These are phyloP conservation scores for Colletes latitarsis DNA, from an alignment of 1,140 invertebrate species.

Conservation along the genomic window DNA sequence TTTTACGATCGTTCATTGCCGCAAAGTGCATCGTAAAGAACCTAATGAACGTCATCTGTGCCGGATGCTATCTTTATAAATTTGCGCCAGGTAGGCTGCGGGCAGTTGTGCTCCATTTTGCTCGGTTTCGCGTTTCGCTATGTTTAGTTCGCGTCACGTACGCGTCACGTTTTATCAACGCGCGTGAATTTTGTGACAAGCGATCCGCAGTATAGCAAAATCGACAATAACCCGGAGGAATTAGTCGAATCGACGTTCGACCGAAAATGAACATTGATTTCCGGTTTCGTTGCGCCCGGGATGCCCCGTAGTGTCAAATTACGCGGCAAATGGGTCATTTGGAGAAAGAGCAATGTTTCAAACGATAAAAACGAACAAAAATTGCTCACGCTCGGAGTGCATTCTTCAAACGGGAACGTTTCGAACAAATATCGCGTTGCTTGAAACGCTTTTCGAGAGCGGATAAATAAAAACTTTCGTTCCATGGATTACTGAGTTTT, in stretches of 20 bases:
- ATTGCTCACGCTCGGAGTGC: neutral
- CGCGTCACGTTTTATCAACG: neutral
- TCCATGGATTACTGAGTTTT: constrained; percentile 21
- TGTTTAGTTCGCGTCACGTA: neutral
- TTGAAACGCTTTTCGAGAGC: neutral
- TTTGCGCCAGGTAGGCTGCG: neutral
- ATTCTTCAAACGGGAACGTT: neutral
- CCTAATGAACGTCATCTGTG: constrained; percentile 32
- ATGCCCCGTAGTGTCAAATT: neutral
- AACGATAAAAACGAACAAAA: neutral
- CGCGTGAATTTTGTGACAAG: too few relatives aligned
- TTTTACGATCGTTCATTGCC: constrained; percentile 61
- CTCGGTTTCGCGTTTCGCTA: neutral
- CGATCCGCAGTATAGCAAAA: neutral
- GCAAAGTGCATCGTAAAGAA: constrained; percentile 53
- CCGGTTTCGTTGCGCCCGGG: neutral
- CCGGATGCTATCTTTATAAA: constrained; percentile 34
- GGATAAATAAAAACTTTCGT: neutral
- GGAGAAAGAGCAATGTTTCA: neutral
- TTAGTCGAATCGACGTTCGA: neutral
- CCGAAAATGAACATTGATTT: neutral
- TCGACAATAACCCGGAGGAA: neutral
- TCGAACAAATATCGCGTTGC: neutral
- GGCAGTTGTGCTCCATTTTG: constrained; percentile 8
- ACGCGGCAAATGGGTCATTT: neutral